Conservation (phyloP, 2,113 vertebrate species). For the Colistium nudipinnis region DNA sequence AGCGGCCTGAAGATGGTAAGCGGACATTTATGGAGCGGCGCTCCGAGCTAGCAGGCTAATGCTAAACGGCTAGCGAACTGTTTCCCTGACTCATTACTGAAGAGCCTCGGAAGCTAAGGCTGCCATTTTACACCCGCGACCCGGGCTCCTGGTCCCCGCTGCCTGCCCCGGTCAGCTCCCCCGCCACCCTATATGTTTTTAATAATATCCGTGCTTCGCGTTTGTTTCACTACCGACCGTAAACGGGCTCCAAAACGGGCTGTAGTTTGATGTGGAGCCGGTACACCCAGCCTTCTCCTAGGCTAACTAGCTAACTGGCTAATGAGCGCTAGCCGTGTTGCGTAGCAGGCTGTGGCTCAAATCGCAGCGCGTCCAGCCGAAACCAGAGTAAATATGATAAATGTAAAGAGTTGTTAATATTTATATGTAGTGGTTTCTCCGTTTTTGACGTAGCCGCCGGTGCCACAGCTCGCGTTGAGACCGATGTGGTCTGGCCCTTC, state of each 20-base stretch:
- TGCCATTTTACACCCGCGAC: constrained; percentile 76
- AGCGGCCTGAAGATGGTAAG: constrained; percentile 71
- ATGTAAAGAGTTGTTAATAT: too few relatives aligned
- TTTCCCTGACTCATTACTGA: constrained; percentile 82
- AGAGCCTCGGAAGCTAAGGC: constrained; percentile 59
- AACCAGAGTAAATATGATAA: too few relatives aligned
- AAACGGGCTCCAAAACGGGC: too few relatives aligned
- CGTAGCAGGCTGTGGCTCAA: constrained; percentile 51
- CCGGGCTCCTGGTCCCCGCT: not conserved
- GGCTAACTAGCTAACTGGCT: constrained; percentile 67
- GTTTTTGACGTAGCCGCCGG: not conserved
- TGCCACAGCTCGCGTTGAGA: not conserved
- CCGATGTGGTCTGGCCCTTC: not conserved
- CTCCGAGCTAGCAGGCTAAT: constrained; percentile 56
- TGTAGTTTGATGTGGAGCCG: constrained; percentile 4
- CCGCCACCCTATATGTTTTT: fast-evolving
- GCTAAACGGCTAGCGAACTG: constrained; percentile 70
- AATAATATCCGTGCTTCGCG: fast-evolving
- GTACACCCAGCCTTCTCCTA: not conserved
- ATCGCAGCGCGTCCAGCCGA: not conserved
- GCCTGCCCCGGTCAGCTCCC: not conserved
- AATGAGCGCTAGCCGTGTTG: constrained; percentile 54
- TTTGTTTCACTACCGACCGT: fast-evolving
- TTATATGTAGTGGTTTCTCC: too few relatives aligned
- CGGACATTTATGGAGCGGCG: not conserved